phyloP scores from a whole-genome alignment of 2,113 vertebrate genomes.

The Laticauda colubrina region DNA sequence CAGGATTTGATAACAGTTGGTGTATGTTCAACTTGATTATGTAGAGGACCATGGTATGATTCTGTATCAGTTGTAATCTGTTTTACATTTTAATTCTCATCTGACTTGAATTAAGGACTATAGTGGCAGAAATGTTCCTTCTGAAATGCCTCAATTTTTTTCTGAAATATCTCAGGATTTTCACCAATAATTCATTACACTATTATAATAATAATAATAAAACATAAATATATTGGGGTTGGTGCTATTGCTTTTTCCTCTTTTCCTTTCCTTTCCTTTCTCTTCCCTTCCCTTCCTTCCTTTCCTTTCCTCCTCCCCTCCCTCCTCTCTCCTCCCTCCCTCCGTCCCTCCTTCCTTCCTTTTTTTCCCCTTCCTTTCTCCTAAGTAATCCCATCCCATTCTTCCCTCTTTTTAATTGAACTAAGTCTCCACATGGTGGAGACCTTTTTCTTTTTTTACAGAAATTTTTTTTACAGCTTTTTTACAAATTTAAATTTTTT shows the following conservation, averaged over 20 bases:
- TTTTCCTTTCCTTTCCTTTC: background rate
- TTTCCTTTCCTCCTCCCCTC: background rate
- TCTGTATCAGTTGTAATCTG: background rate
- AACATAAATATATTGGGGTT: background rate
- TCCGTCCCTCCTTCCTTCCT: background rate
- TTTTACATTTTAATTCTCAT: background rate
- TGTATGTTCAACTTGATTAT: background rate
- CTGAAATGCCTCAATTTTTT: background rate
- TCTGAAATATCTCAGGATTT: background rate
- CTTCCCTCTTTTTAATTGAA: background rate
- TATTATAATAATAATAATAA: background rate
- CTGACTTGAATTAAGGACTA: background rate
- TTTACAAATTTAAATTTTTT: no score
- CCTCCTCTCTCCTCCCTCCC: no score
- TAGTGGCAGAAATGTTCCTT: background rate
- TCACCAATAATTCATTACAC: background rate
- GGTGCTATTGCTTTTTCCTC: background rate
- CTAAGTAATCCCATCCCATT: background rate
- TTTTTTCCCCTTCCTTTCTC: background rate
- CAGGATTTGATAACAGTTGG: background rate
- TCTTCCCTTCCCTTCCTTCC: background rate
- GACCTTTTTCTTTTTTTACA: background rate
- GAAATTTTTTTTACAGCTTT: no score
- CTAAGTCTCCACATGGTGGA: background rate
- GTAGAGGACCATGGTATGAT: background rate